phyloP scores from a whole-genome alignment of 2,888 invertebrate species.

The Bibio marci region DNA sequence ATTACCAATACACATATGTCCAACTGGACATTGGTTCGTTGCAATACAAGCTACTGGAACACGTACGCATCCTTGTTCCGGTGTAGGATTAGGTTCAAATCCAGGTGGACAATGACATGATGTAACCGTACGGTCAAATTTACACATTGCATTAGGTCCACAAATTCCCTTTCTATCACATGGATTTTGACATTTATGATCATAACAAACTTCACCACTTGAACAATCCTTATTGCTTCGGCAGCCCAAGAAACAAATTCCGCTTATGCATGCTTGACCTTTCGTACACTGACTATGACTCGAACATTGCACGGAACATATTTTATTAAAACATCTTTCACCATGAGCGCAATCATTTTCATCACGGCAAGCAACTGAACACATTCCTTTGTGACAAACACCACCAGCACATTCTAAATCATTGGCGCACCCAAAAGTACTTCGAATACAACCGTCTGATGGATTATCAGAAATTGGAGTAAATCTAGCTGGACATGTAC shows the following conservation, averaged over 20 bases:
- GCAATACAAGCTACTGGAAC: conserved; percentile 52
- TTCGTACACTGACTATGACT: conserved; percentile 65
- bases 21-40: conserved; percentile 54
- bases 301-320: conserved; percentile 63
- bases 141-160: conserved; percentile 71
- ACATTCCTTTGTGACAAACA: conserved; percentile 67
- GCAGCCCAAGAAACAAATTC: conserved; percentile 69
- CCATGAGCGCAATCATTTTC: conserved; percentile 61
- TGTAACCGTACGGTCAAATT: conserved; percentile 53
- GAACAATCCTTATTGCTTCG: conserved; percentile 68
- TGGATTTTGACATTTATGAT: conserved; percentile 70
- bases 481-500: conserved; percentile 61
- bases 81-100: conserved; percentile 72
- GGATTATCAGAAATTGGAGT: conserved; percentile 43
- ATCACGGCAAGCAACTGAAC: conserved; percentile 62
- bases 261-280: conserved; percentile 64
- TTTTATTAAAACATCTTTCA: conserved; percentile 60
- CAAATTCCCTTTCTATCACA: conserved; percentile 59
- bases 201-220: conserved; percentile 54
- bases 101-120: conserved; percentile 68
- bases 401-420: conserved; percentile 61
- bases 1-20: conserved; percentile 60
- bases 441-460: conserved; percentile 55
- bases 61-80: conserved; percentile 77
- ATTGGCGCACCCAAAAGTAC: conserved; percentile 41